Evolutionary conservation across 2,888 invertebrate genomes (phyloP).

Genomic region (Parelbella ahira): DNA sequence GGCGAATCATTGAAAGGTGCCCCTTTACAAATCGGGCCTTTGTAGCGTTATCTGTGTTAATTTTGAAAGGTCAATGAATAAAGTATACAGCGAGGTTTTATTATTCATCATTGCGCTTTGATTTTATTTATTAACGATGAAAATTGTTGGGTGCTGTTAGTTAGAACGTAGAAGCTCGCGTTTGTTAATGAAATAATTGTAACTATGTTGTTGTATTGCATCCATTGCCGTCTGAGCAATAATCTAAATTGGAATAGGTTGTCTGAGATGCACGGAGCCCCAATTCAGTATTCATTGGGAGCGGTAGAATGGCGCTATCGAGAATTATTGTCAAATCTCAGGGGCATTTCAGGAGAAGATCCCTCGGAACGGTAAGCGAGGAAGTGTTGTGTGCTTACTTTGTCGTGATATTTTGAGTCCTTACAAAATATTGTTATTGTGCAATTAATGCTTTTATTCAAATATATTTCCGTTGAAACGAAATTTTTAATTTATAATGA

Average conservation of each 20-base stretch:
- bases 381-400: no score
- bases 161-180: not conserved
- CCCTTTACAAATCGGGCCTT: conserved; percentile 62
- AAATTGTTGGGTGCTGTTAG: conserved; percentile 27
- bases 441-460: no score
- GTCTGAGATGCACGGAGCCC: conserved; percentile 53
- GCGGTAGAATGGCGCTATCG: conserved; percentile 64
- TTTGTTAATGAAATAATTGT: conserved; percentile 9
- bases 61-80: conserved; percentile 72
- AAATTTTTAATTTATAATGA: no score
- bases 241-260: conserved; percentile 75
- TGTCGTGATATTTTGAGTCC: no score
- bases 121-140: conserved; percentile 37
- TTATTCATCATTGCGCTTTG: conserved; percentile 59
- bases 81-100: conserved; percentile 62
- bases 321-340: conserved; percentile 75
- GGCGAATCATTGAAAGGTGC: conserved; percentile 64
- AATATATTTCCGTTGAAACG: no score
- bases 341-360: conserved; percentile 54
- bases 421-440: no score
- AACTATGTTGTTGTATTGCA: conserved; percentile 25
- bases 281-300: conserved; percentile 71
- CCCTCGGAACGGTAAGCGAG: conserved; percentile 37
- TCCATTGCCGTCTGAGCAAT: conserved; percentile 44
- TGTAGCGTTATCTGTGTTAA: conserved; percentile 72